phyloP scores from a whole-genome alignment of 2,797 vertebrate species.

The Crocidura indochinensis region DNA sequence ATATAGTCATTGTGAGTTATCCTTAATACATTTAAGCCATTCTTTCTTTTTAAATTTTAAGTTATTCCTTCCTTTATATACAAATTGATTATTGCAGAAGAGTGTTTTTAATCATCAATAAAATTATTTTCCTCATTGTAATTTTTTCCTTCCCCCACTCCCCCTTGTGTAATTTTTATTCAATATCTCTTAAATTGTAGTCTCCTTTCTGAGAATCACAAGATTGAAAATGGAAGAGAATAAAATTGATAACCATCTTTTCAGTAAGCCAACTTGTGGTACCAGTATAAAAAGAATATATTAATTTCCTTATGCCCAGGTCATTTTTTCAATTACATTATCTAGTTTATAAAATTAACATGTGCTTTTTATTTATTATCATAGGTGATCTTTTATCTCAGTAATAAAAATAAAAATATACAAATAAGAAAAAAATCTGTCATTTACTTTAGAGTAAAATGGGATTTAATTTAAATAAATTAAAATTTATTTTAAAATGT shows the following conservation, averaged over 20 bases:
- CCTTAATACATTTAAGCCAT: neutral
- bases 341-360: conserved; percentile 52
- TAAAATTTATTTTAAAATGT: too few species aligned
- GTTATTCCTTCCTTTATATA: neutral
- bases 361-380: conserved; percentile 21
- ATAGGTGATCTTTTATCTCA: conserved; percentile 7
- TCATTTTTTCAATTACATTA: neutral
- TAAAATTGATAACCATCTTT: neutral
- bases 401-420: conserved; percentile 16
- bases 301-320: neutral
- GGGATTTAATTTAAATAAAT: too few species aligned
- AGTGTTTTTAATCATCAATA: neutral
- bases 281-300: neutral
- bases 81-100: neutral
- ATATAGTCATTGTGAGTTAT: neutral
- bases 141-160: neutral
- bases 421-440: conserved; percentile 28
- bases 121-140: neutral
- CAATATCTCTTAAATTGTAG: neutral
- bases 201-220: conserved; percentile 14
- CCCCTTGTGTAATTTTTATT: neutral
- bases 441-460: conserved; percentile 35
- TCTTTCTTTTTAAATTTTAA: too few species aligned
- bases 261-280: neutral
- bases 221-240: neutral